Evolutionary conservation across 2,797 vertebrate genomes (phyloP).

Genomic region (Aeoliscus strigatus): DNA sequence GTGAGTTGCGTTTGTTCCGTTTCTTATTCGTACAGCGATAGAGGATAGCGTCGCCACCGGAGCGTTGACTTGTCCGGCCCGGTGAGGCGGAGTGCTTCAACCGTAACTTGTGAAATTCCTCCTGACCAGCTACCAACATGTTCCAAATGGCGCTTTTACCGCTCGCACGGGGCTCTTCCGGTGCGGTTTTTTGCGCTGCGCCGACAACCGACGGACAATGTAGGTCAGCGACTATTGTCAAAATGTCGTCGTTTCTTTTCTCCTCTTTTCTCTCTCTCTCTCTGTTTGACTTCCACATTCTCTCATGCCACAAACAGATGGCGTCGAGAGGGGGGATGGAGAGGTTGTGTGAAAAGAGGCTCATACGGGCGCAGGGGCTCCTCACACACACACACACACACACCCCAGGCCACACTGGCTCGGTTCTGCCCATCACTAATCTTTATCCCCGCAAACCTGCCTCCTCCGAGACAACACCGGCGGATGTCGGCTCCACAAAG

Average conservation of each 20-base stretch:
- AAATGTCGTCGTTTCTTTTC: slow-evolving; percentile 72
- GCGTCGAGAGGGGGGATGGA: slow-evolving; percentile 62
- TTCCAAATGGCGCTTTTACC: slow-evolving; percentile 3
- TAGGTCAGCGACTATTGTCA: slow-evolving; percentile 68
- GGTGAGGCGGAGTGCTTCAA: slow-evolving; percentile 63
- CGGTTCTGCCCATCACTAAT: slow-evolving; percentile 45
- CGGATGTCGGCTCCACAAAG: slow-evolving; percentile 51
- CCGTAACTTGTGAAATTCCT: slow-evolving; percentile 70
- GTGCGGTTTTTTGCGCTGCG: slow-evolving; percentile 9
- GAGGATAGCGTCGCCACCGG: slow-evolving; percentile 11
- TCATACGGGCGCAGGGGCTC: slow-evolving; percentile 59
- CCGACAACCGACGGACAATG: slow-evolving; percentile 44
- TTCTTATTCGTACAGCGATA: slow-evolving; percentile 3
- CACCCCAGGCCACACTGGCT: slow-evolving; percentile 64
- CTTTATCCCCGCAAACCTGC: slow-evolving; percentile 6
- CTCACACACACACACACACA: too few relatives aligned
- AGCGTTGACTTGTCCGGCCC: slow-evolving; percentile 60
- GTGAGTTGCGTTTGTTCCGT: slow-evolving; percentile 61
- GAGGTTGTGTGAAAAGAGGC: slow-evolving; percentile 58
- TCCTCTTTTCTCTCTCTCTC: slow-evolving; percentile 44
- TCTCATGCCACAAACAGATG: slow-evolving; percentile 75
- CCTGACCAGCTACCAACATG: slow-evolving; percentile 36
- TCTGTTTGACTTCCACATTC: slow-evolving; percentile 68
- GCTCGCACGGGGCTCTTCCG: slow-evolving; percentile 3
- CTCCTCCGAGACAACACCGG: slow-evolving; percentile 10